These are phyloP conservation scores for Amphiprion percula DNA, from an alignment of 2,113 vertebrate genomes.

Conservation along the genomic window DNA sequence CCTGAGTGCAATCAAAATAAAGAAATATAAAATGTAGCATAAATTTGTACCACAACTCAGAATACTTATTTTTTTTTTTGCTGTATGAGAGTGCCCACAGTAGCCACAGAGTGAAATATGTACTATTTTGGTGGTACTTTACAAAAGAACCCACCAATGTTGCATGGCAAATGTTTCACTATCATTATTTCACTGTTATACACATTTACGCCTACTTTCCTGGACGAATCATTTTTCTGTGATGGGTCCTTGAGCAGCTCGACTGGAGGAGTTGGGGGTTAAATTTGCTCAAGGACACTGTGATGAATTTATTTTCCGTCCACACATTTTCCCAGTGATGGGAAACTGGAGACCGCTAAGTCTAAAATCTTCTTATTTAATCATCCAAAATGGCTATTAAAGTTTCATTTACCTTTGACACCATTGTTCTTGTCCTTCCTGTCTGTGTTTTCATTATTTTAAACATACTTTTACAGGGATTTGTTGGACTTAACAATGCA, in stretches of 20 bases:
- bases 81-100: not conserved
- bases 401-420: conserved; percentile 12
- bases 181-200: conserved; percentile 9
- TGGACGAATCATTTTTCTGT: not conserved
- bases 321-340: conserved; percentile 9
- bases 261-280: conserved; percentile 12
- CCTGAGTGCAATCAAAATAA: conserved; percentile 18
- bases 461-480: conserved; percentile 10
- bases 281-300: conserved; percentile 34
- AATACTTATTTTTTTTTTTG: conserved; percentile 15
- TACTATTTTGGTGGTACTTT: not conserved
- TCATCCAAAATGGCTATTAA: conserved; percentile 8
- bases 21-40: not conserved
- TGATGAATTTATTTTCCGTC: conserved; percentile 15
- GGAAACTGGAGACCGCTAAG: not conserved
- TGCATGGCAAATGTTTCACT: not conserved
- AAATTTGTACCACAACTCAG: conserved; percentile 5
- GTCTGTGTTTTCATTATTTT: conserved; percentile 2
- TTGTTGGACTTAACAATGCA: conserved; percentile 34
- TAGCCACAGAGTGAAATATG: not conserved
- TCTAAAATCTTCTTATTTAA: conserved; percentile 18
- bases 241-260: conserved; percentile 27
- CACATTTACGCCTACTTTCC: not conserved
- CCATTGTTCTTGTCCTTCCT: not conserved
- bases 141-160: not conserved